Percentiles rank a stretch among this genome's conserved stretches.
phyloP scores from a whole-genome alignment of 1,140 invertebrate genomes.

The Brachionus plicatilis region DNA sequence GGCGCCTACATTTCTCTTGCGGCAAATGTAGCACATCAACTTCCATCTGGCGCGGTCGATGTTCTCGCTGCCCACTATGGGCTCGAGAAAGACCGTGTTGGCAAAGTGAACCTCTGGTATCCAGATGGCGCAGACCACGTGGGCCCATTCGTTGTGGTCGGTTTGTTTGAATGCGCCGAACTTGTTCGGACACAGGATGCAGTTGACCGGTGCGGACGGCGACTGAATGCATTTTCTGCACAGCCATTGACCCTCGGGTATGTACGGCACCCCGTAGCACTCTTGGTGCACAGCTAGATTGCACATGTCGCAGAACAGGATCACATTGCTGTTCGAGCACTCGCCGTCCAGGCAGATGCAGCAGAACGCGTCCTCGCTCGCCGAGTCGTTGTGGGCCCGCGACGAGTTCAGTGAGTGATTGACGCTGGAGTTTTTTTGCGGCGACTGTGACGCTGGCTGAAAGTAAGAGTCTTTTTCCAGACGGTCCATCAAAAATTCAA shows the following conservation, averaged over 20 bases:
- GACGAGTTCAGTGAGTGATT: neutral
- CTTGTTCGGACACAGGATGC: conserved; percentile 92
- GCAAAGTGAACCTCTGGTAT: conserved; percentile 97
- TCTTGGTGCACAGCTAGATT: conserved; percentile 98
- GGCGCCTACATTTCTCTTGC: conserved; percentile 82
- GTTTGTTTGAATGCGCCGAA: conserved; percentile 98
- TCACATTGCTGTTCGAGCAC: conserved; percentile 90
- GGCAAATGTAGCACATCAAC: conserved; percentile 90
- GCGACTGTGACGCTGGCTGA: conserved; percentile 63
- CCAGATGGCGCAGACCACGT: conserved; percentile 97
- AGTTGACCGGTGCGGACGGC: conserved; percentile 87
- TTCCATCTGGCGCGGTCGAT: conserved; percentile 91
- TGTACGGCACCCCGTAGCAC: conserved; percentile 97
- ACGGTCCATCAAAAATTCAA: conserved; percentile 90
- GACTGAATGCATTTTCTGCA: conserved; percentile 89
- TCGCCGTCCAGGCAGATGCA: conserved; percentile 85
- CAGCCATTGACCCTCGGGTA: conserved; percentile 96
- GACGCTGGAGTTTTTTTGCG: neutral
- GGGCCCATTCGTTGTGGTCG: conserved; percentile 89
- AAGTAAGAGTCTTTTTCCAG: conserved; percentile 96
- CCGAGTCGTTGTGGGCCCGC: neutral
- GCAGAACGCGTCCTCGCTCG: conserved; percentile 61
- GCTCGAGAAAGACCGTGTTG: conserved; percentile 81
- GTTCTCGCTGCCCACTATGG: conserved; percentile 88
- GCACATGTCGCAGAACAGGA: conserved; percentile 98